Conservation (phyloP, 2,113 vertebrate genomes). For the Xiphias gladius region DNA sequence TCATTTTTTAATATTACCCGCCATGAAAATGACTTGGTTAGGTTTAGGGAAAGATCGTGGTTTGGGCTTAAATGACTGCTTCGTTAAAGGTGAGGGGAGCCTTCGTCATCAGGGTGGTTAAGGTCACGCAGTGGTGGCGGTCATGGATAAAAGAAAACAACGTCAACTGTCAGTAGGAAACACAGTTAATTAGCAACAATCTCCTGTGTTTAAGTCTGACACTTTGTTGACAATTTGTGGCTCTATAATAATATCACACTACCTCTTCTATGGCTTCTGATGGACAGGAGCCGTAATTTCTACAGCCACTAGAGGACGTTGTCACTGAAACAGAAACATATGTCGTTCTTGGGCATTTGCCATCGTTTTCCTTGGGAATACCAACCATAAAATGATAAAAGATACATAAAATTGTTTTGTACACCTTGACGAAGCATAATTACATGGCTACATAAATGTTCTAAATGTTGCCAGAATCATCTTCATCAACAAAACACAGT, state of each 20-base stretch:
- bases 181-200: no score
- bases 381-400: neutral
- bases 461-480: conserved; percentile 22
- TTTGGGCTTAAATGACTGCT: no score
- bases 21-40: neutral
- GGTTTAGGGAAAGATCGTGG: neutral
- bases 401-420: neutral
- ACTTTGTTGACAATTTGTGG: no score
- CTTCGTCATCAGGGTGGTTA: neutral
- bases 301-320: neutral
- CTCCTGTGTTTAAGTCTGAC: no score
- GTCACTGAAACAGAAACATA: neutral
- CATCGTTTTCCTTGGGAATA: neutral
- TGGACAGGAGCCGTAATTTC: neutral
- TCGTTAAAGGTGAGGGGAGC: neutral
- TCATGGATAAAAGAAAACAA: neutral
- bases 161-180: no score
- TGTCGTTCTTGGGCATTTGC: neutral
- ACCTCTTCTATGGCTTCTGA: no score
- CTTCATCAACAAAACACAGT: conserved; percentile 34
- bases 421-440: conserved; percentile 19
- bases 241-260: no score
- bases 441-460: neutral
- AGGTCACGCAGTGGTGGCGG: neutral
- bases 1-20: no score